Evolutionary conservation across 2,113 vertebrate genomes (phyloP).

Genomic region (Gymnarchus niloticus): DNA sequence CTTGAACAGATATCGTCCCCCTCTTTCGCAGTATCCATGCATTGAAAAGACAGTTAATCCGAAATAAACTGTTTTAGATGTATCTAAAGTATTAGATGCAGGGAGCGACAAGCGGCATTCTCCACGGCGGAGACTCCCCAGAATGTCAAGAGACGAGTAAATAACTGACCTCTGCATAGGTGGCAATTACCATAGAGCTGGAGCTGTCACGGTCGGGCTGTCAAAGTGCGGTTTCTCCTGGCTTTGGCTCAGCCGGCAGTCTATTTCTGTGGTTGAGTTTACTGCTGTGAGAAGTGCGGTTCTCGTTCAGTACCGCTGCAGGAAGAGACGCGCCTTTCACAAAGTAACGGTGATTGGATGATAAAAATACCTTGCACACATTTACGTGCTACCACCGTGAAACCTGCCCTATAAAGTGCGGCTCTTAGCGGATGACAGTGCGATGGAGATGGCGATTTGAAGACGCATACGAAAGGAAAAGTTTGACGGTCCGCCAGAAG

Average conservation of each 20-base stretch:
- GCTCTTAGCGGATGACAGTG: not conserved
- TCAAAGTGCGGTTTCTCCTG: not conserved
- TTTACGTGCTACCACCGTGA: not conserved
- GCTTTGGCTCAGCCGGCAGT: not conserved
- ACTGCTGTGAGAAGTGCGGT: not conserved
- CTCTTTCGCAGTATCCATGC: not conserved
- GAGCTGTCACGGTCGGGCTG: not conserved
- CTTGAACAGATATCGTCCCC: not conserved
- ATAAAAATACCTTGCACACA: not conserved
- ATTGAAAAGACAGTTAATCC: not conserved
- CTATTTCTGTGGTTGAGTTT: not conserved
- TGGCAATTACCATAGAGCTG: conserved; percentile 11
- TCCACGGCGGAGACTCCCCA: not conserved
- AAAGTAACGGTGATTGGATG: not conserved
- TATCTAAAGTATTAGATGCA: not conserved
- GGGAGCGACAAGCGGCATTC: not conserved
- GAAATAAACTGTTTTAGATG: not conserved
- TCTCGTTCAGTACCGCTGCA: not conserved
- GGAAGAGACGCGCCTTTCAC: not conserved
- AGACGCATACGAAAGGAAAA: not conserved
- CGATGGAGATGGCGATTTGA: not conserved
- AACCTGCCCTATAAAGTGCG: not conserved
- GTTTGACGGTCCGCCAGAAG: not conserved
- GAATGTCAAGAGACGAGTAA: not conserved
- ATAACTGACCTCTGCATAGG: conserved; percentile 2